Conservation (phyloP, 2,797 vertebrate species). For the Eremophila alpestris region DNA sequence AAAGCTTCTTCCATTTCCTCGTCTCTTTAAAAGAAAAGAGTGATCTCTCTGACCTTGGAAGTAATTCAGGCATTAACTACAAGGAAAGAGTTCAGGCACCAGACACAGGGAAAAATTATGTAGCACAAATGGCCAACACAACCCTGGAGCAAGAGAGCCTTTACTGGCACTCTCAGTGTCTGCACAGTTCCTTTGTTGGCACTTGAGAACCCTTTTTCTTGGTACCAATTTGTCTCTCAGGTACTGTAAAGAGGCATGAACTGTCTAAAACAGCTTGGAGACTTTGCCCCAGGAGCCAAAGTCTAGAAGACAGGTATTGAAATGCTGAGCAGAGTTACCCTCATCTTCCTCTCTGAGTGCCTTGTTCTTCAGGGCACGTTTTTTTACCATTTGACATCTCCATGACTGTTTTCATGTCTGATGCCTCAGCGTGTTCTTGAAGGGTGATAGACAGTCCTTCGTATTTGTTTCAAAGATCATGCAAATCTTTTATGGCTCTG, state of each 20-base stretch:
- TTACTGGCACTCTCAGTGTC: background rate
- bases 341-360: background rate
- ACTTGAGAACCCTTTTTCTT: background rate
- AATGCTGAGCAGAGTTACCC: background rate
- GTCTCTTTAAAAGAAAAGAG: background rate
- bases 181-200: background rate
- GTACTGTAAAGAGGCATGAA: background rate
- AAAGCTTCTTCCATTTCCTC: conserved; percentile 29
- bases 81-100: background rate
- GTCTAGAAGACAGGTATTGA: background rate
- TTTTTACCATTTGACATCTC: background rate
- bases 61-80: conserved; percentile 7
- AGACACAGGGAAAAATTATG: background rate
- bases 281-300: background rate
- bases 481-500: background rate
- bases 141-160: background rate
- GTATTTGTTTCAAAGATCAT: background rate
- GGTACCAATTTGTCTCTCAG: background rate
- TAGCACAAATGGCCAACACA: background rate
- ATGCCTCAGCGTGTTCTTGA: background rate
- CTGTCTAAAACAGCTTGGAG: background rate
- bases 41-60: conserved; percentile 5
- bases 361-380: background rate
- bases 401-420: background rate
- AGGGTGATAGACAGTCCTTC: background rate